Percentiles rank a stretch among this genome's conserved stretches.
phyloP scores from a whole-genome alignment of 2,113 vertebrate genomes.

The Chionomys nivalis region DNA sequence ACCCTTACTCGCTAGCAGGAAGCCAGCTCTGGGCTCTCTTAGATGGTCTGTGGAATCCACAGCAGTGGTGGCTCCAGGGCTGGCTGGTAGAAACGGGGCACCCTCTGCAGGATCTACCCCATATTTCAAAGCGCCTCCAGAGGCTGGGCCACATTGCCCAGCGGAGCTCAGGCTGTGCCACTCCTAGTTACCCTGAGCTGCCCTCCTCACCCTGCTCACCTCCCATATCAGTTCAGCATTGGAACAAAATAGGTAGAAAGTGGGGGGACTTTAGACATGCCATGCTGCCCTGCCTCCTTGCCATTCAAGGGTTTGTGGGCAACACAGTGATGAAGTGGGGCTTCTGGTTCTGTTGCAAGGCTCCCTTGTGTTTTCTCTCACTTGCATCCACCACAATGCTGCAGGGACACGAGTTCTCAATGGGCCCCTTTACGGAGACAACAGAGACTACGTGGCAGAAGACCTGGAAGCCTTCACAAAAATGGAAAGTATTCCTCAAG shows the following conservation, averaged over 20 bases:
- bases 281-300: accelerated
- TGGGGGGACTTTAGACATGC: accelerated
- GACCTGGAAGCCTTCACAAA: not conserved
- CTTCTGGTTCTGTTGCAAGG: not conserved
- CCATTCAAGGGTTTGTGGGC: accelerated
- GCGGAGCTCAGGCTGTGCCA: too few relatives aligned
- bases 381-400: too few relatives aligned
- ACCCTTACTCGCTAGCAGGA: not conserved
- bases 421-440: not conserved
- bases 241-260: not conserved
- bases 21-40: not conserved
- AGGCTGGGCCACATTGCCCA: not conserved
- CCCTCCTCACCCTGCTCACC: not conserved
- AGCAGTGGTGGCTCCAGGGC: not conserved
- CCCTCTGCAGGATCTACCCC: not conserved
- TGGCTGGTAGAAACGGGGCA: not conserved
- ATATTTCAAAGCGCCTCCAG: not conserved
- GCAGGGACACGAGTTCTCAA: accelerated
- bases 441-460: not conserved
- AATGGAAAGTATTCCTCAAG: not conserved
- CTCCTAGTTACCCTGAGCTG: too few relatives aligned
- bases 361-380: not conserved
- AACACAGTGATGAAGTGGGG: accelerated
- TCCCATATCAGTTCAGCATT: not conserved
- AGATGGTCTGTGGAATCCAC: not conserved